Evolutionary conservation across 2,797 vertebrate genomes (phyloP), one percentile per base, ranked within the genome.

Genomic region (Oryzias sinensis): DNA sequence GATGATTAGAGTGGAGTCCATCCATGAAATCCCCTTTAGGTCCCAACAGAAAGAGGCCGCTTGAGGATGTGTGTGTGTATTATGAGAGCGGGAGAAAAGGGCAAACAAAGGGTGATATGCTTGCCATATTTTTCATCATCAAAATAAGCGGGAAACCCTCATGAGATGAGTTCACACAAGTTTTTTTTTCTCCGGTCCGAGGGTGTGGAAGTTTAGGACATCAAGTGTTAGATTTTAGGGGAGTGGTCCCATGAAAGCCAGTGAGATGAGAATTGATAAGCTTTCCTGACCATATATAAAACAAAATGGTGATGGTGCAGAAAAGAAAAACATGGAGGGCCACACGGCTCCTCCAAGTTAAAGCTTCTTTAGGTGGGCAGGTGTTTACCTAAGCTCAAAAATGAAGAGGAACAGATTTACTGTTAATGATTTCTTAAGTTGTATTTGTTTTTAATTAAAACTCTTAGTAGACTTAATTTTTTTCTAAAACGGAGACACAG

Each of bases 1-100:
- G 77, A 85, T 88, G 85, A 88, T 90, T 89, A 88, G 77, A 89
- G 72, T 40, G 76, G 70, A 89, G 85, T 81, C 86, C 85, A 89
- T 84, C 87, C 89, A 87, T 90, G 86, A 88, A 90, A 89, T 88
- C 81, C 79, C 82, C 73, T 79, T 81, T 78, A 77, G 77, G 76
- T 86, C 81, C 73, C 69, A 63, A 71, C 47, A 70, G 62, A 74
- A 84, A 64, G 70, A 82, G 76, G 73, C 69, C 48, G 56, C 77
- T 51, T 66, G 71, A 58, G 62, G 48, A 61, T 67, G 46, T 73
- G 74, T 79, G 61, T 70, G 72, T 77, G 67, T 83, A 41, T 80
- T 74, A 62, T 72, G 76, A 65, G 69, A 83, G 73, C 17, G 11
- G 49, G 62, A 57, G 64, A 59, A 43, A 22, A 43, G 17, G 29